Evolutionary conservation across 92 coral and sea anemone species (phyloP).

Genomic region (Ricordea florida): DNA sequence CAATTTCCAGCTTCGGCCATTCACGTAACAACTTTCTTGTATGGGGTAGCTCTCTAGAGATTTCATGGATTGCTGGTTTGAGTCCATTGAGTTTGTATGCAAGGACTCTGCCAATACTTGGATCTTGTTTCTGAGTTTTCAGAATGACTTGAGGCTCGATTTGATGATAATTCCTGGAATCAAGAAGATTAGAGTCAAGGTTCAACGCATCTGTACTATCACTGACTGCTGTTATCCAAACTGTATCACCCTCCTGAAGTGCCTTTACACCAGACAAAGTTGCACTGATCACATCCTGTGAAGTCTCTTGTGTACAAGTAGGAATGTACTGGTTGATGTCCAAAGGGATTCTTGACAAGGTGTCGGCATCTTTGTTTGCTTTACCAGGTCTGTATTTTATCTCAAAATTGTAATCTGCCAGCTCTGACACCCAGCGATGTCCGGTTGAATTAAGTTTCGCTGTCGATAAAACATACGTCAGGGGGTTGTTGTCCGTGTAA

Average conservation of each 20-base stretch:
- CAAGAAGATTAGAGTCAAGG: not conserved
- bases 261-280: conserved; percentile 23
- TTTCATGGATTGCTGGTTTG: too few relatives aligned
- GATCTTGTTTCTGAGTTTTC: conserved; percentile 19
- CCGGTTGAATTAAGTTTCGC: conserved; percentile 44
- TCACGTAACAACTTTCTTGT: too few relatives aligned
- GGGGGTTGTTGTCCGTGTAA: conserved; percentile 32
- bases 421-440: conserved; percentile 44
- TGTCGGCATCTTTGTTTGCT: conserved; percentile 36
- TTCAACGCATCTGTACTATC: not conserved
- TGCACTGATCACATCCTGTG: conserved; percentile 28
- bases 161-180: not conserved
- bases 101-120: not conserved
- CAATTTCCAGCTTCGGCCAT: too few relatives aligned
- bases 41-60: too few relatives aligned
- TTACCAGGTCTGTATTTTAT: conserved; percentile 25
- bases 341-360: conserved; percentile 26
- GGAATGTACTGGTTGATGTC: conserved; percentile 40
- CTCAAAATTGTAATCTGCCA: conserved; percentile 47
- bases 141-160: not conserved
- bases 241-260: conserved; percentile 11
- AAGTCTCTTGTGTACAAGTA: conserved; percentile 21
- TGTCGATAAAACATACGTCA: conserved; percentile 35
- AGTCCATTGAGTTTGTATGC: not conserved
- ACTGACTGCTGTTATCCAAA: conserved; percentile 15